Base-by-base conservation (phyloP, 92 coral and sea anemone genomes). In the Bergia puertoricense region DNA sequence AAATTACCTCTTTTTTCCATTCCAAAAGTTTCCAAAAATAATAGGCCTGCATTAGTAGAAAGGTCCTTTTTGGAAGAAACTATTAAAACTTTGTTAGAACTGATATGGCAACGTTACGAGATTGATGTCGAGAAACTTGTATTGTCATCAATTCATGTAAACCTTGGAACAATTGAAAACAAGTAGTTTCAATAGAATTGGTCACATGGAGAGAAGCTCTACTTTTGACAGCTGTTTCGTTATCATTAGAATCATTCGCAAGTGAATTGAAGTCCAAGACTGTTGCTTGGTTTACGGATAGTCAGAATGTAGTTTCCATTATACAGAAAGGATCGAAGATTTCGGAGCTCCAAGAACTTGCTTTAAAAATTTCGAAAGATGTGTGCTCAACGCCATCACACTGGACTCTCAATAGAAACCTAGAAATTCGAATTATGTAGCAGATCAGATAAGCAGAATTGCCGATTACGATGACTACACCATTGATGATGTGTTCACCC, bases 61-160 rank as follows among this genome's bases (percentile, higher is more conserved):
- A 9, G 16, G 11, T 20, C 74, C 51, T 83, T 83, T 66, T 22
- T 83, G 22, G 80, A 83, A 59, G 76, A 83, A 66, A 46, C 87
- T 36, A 83, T 83, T 83, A 44, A 66, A 15, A 43, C 2, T 44
- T 41, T 83, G 54, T 79, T 79, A 43, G 39, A 39, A 23, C 14
- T 41, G 16, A 43, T 46, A 10, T 80, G 85, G 92, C 0, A 90
- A 69, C n/a, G 91, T 90, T 36, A 57, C 94, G 1, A 90, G 88
- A 51, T 69, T 92, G 81, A 89, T 93, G 95, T 89, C 92, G 8
- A 88, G 93, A 86, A 75, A 91, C 37, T 36, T 91, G 43, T 91
- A 45, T 20, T 46, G 69, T 81, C 20, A 79, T 88, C 20, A 89
- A 89, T 50, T 88, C 91, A 39, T 57, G 85, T 39, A 51, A 71